Conservation (phyloP, 2,113 vertebrate genomes). For the Heterotilapia buettikoferi region DNA sequence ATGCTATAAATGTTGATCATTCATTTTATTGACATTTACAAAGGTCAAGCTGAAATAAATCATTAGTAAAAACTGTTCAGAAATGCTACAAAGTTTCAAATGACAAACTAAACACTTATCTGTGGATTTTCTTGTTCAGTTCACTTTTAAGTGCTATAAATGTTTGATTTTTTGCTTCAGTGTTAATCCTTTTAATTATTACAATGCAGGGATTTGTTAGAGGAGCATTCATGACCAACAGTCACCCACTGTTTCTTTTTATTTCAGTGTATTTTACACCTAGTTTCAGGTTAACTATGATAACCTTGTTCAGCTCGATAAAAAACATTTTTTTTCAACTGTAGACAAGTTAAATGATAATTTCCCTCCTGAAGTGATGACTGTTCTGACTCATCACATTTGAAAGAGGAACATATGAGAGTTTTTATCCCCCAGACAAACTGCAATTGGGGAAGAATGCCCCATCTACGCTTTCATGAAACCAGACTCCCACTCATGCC, state of each 20-base stretch:
- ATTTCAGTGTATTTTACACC: background rate
- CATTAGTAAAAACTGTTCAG: background rate
- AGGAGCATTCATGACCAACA: background rate
- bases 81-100: background rate
- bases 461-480: background rate
- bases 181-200: background rate
- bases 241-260: background rate
- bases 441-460: background rate
- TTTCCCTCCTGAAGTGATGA: background rate
- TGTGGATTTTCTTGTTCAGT: background rate
- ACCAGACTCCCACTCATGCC: slow-evolving; percentile 9
- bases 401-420: slow-evolving; percentile 1
- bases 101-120: background rate
- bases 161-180: background rate
- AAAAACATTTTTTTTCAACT: background rate
- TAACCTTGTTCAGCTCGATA: background rate
- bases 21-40: background rate
- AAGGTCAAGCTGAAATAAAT: slow-evolving; percentile 20
- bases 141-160: background rate
- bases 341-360: background rate
- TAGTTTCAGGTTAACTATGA: background rate
- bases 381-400: background rate
- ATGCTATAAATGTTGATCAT: background rate
- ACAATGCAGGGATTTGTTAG: background rate
- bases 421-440: background rate